Percentiles rank a stretch among this genome's conserved stretches.
phyloP scores from a whole-genome alignment of 2,113 vertebrate species.

The Gila orcuttii region DNA sequence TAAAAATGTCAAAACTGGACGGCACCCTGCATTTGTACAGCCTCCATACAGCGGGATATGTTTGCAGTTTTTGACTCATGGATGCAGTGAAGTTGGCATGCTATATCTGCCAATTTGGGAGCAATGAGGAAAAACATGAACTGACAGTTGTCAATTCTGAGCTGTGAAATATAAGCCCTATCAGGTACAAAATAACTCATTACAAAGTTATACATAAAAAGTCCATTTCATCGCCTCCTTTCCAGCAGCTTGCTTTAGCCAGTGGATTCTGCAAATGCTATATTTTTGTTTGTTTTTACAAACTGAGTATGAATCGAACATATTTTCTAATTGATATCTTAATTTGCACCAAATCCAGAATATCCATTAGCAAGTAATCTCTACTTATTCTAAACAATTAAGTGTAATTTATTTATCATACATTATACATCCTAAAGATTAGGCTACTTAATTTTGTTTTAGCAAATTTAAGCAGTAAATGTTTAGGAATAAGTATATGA shows the following conservation, averaged over 20 bases:
- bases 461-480: neutral
- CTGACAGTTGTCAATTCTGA: neutral
- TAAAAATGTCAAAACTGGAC: neutral
- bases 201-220: neutral
- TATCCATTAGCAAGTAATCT: neutral
- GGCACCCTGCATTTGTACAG: neutral
- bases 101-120: neutral
- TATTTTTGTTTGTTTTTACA: neutral
- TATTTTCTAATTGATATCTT: neutral
- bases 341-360: neutral
- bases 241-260: neutral
- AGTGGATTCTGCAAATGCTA: neutral
- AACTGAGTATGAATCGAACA: neutral
- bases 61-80: neutral
- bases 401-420: neutral
- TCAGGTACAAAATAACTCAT: neutral
- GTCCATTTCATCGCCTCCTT: neutral
- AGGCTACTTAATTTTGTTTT: neutral
- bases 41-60: neutral
- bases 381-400: neutral
- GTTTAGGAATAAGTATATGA: neutral
- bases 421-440: neutral
- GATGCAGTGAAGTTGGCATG: neutral
- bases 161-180: neutral
- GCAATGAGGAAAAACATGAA: neutral